Conservation (phyloP, 2,888 invertebrate species). For the Drosophila affinis region DNA sequence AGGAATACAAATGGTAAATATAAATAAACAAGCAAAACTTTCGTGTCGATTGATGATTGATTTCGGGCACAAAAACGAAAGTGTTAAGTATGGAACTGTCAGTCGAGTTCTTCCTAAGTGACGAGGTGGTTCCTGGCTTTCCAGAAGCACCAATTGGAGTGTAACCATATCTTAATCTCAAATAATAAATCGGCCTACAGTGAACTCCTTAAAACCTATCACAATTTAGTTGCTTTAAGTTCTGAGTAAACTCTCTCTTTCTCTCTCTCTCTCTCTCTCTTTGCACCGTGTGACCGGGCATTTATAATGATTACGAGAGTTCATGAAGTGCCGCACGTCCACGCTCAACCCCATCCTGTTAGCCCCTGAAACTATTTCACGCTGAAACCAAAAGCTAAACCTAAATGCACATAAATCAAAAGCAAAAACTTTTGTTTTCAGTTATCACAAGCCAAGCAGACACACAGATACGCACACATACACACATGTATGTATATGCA, state of each 20-base stretch:
- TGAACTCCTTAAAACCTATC: no score
- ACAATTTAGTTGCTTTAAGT: not conserved
- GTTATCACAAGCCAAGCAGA: constrained; percentile 65
- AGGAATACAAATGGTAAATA: constrained; percentile 49
- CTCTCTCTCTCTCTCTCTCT: not conserved
- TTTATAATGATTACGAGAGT: constrained; percentile 73
- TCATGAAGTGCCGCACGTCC: constrained; percentile 56
- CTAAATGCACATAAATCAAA: constrained; percentile 75
- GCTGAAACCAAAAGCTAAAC: constrained; percentile 70
- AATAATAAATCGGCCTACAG: no score
- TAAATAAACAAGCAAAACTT: constrained; percentile 28
- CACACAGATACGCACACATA: constrained; percentile 43
- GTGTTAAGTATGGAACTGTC: not conserved
- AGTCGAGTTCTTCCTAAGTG: no score
- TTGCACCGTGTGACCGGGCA: constrained; percentile 44
- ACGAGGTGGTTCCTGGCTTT: no score
- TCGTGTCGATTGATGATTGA: constrained; percentile 50
- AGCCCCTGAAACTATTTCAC: constrained; percentile 66
- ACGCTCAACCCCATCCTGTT: not conserved
- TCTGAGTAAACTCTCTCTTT: not conserved
- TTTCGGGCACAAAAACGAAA: not conserved
- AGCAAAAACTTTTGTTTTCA: constrained; percentile 72
- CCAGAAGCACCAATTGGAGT: no score
- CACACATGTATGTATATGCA: not conserved
- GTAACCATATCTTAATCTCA: no score